Evolutionary conservation across 2,113 vertebrate genomes (phyloP), one percentile per base, ranked within the genome.

Genomic region (Stictonetta naevosa): DNA sequence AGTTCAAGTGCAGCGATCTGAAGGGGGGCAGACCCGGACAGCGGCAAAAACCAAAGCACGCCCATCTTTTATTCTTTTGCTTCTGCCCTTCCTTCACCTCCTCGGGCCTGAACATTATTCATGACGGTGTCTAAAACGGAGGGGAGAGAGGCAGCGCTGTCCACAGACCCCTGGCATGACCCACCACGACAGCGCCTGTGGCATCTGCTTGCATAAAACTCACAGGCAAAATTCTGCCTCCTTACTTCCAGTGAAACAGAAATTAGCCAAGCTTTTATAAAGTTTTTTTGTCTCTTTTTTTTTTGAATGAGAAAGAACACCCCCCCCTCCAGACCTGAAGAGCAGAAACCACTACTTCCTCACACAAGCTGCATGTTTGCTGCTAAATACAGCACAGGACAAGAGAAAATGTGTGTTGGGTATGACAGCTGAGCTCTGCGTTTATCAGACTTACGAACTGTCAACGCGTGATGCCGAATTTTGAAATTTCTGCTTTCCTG

Each of bases 291-390:
- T 50, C 71, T 40, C 10, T 40, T 86, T 84, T 42, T 44, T 44
- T 44, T 44, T 44, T 48, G 20, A 29, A 80, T 85, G 67, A 69
- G 77, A 33, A 91, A 83, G 66, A 3, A 1, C 79, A 19, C 20
- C 23, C 23, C 40, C 14, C 28, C 66, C 48, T 17, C 14, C 59
- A 80, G 88, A 83, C 46, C 75, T 85, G 78, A 69, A 1, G 5
- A 87, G 86, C 81, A 94, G 89, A 93, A 95, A 95, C 91, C 67
- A 79, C 62, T 40, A 94, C 78, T 94, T 91, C 89, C 95, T 94
- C 81, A 85, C 53, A 14, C 1, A 38, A 28, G 8, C 62, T 79
- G 50, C 34, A 58, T 15, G 67, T 14, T 76, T 6, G 0, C 1
- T 0, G 66, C 78, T 91, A 91, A 85, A 95, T 83, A 11, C 76